These are phyloP conservation scores for Hydra vulgaris DNA, from an alignment of 30 jellyfish, hydroid and myxozoan genomes.

Conservation along the genomic window DNA sequence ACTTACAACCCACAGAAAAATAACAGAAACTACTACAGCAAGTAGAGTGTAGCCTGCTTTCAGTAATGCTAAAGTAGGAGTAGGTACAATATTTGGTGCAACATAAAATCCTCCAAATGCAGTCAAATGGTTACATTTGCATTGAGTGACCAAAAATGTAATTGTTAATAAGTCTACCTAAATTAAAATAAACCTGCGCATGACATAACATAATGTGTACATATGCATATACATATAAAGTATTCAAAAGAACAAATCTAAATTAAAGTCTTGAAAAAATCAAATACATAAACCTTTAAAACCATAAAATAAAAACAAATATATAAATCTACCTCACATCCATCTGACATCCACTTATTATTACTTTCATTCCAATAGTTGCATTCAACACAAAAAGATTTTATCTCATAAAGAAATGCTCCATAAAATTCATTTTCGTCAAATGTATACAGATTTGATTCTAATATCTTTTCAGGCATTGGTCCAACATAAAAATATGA, in stretches of 20 bases:
- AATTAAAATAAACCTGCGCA: no score
- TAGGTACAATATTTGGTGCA: constrained; percentile 73
- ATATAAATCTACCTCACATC: constrained; percentile 44
- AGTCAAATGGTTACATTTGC: constrained; percentile 74
- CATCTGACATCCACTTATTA: constrained; percentile 56
- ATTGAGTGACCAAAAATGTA: constrained; percentile 37
- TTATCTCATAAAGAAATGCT: constrained; percentile 43
- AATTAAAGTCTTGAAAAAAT: no score
- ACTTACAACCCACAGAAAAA: constrained; percentile 44
- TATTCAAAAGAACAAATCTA: no score
- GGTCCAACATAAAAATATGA: constrained; percentile 38
- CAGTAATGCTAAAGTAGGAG: constrained; percentile 73
- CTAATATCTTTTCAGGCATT: constrained; percentile 29
- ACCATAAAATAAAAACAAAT: no score
- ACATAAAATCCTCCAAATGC: constrained; percentile 90
- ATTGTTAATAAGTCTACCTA: constrained; percentile 22
- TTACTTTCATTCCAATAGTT: constrained; percentile 35
- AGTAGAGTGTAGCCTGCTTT: constrained; percentile 60
- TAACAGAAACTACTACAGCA: constrained; percentile 37
- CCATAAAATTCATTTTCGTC: constrained; percentile 49
- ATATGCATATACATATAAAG: no score
- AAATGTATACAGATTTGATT: constrained; percentile 41
- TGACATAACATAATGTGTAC: no score
- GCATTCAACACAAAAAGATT: constrained; percentile 53
- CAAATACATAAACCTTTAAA: no score